A percentile compares a stretch with the other conserved stretches of the same genome.
Conservation (phyloP, 2,888 invertebrate species). For the Stenchaetothrips biformis region DNA sequence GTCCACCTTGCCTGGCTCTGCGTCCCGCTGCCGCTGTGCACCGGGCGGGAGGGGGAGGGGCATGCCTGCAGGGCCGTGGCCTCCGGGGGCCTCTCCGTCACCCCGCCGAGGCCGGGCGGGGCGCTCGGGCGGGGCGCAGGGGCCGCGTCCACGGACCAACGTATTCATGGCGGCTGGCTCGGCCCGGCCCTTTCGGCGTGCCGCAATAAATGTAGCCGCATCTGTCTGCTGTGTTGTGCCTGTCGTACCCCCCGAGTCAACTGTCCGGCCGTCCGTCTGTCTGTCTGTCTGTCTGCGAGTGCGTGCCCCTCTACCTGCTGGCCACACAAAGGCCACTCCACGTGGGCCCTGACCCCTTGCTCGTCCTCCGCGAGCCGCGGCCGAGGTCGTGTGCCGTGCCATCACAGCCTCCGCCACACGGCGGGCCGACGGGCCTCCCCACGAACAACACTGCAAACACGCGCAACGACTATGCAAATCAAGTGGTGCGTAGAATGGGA, state of each 20-base stretch:
- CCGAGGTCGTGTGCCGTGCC: not conserved
- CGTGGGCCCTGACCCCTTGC: not conserved
- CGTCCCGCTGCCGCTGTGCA: not conserved
- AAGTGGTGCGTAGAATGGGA: not conserved
- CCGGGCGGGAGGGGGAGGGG: not conserved
- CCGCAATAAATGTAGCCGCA: constrained; percentile 19
- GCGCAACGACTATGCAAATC: not conserved
- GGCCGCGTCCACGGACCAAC: not conserved
- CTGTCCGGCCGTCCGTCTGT: too few species aligned
- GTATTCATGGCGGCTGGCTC: not conserved
- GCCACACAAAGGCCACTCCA: not conserved
- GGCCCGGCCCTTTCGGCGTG: not conserved
- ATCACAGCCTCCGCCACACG: too few species aligned
- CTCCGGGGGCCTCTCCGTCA: not conserved
- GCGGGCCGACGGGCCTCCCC: too few species aligned
- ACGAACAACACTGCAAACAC: too few species aligned
- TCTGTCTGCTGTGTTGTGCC: not conserved
- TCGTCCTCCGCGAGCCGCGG: not conserved
- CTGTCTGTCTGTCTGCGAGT: too few species aligned
- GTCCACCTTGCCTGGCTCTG: not conserved
- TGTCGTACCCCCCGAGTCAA: too few species aligned
- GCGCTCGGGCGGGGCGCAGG: not conserved
- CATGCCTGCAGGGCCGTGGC: not conserved
- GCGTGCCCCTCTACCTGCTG: not conserved
- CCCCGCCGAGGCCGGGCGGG: not conserved